A percentile compares a stretch with the other conserved stretches of the same genome.
phyloP scores from a whole-genome alignment of 92 coral and sea anemone species.

The Isaurus tuberculatus region DNA sequence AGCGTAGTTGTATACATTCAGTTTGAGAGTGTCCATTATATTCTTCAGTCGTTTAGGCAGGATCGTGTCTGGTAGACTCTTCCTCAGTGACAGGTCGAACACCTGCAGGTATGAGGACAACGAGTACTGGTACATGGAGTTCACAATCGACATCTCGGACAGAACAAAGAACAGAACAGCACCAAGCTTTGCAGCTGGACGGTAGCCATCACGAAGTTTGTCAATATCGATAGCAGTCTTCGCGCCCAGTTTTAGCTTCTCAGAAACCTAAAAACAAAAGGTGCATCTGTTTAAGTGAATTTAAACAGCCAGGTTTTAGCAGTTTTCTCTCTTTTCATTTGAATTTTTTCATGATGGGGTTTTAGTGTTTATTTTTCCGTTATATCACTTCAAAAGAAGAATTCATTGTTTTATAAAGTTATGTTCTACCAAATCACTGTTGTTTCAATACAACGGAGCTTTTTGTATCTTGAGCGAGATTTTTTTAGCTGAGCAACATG shows the following conservation, averaged over 20 bases:
- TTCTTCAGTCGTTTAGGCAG: conserved; percentile 93
- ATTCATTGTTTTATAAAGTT: too few relatives aligned
- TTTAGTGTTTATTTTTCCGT: too few relatives aligned
- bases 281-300: background rate
- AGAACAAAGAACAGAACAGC: conserved; percentile 98
- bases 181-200: conserved; percentile 99
- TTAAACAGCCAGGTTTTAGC: too few relatives aligned
- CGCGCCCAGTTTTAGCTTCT: conserved; percentile 98
- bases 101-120: conserved; percentile 93
- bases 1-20: conserved; percentile 98
- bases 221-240: conserved; percentile 98
- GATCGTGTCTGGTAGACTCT: conserved; percentile 96
- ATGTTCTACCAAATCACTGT: too few relatives aligned
- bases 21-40: conserved; percentile 94
- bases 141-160: conserved; percentile 98
- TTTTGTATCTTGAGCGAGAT: too few relatives aligned
- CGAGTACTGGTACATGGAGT: conserved; percentile 99
- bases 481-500: too few relatives aligned
- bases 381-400: too few relatives aligned
- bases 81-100: conserved; percentile 93
- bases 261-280: conserved; percentile 75
- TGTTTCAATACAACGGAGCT: too few relatives aligned
- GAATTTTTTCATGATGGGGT: too few relatives aligned
- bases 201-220: conserved; percentile 99
- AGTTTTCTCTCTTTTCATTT: too few relatives aligned